Evolutionary conservation across 2,113 vertebrate genomes (phyloP), one percentile per base, ranked within the genome.

Genomic region (Dolichotis patagonum): DNA sequence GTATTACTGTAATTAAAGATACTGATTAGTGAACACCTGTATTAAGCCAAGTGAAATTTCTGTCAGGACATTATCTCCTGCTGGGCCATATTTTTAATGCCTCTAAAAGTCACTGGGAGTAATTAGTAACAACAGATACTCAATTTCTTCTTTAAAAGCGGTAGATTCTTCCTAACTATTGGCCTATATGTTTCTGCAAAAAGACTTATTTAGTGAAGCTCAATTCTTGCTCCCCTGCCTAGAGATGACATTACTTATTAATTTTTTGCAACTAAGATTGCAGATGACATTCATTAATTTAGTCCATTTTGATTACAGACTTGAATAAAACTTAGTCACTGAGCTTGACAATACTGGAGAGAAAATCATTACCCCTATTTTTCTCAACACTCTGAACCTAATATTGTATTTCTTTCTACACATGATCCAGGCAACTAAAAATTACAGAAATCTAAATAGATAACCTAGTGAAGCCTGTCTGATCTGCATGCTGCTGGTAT

Each of bases 1-100:
- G 54, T 65, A 87, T 87, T 94, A 83, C n/a, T 88, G 24, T 88
- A 78, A 78, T 94, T 94, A 88, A 94, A 52, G 73, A 41, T 41
- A 67, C 14, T 88, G 94, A 91, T 91, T 91, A 91, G 52, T 41
- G 88, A 87, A 60, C 49, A 60, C 56, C 24, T 77, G 28, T 75
- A 8, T n/a, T 86, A 6, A 94, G 56, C 30, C 75, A 73, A 69
- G 22, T 58, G 49, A 87, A 63, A 1, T 86, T 94, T 94, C 73
- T 94, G 56, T 90, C 35, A 65, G 87, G 30, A 46, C 38, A 90
- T 17, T 85, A 5, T 73, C 58, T 90, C 60, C 62, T 85, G 10
- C 80, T 78, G 77, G 11, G 35, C 22, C 32, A 78, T 32, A 56
- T 73, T 94, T 88, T 93, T 82, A 38, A 75, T 75, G 46, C 10